These are phyloP conservation scores for Colaptes auratus DNA, from an alignment of 2,113 vertebrate species.

Conservation along the genomic window DNA sequence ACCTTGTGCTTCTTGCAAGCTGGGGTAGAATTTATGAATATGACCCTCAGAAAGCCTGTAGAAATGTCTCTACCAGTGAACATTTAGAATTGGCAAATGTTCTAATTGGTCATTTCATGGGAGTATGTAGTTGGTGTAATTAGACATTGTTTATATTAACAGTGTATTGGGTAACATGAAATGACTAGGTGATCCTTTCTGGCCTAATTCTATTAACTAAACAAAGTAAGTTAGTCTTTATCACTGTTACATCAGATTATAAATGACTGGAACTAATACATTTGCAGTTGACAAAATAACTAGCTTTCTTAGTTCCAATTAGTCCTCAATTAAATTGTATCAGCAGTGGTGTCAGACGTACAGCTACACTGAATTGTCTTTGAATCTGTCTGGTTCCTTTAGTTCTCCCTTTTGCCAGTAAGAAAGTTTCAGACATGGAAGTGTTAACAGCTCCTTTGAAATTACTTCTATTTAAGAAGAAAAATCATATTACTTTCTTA, in stretches of 20 bases:
- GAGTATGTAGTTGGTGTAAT: constrained; percentile 43
- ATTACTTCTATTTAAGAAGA: constrained; percentile 72
- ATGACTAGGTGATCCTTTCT: constrained; percentile 61
- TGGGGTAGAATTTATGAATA: constrained; percentile 6
- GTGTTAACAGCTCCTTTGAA: constrained; percentile 70
- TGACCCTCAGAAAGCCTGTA: neutral
- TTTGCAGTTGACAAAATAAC: constrained; percentile 55
- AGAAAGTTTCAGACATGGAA: constrained; percentile 60
- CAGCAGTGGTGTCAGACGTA: constrained; percentile 38
- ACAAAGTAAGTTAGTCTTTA: constrained; percentile 60
- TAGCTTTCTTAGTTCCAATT: constrained; percentile 62
- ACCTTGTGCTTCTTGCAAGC: neutral
- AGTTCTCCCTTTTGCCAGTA: constrained; percentile 6
- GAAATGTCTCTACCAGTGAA: constrained; percentile 2
- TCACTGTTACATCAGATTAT: constrained; percentile 51
- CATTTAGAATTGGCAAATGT: constrained; percentile 56
- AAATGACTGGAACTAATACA: constrained; percentile 69
- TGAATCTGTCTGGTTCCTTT: constrained; percentile 32
- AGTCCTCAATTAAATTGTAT: constrained; percentile 60
- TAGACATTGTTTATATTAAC: constrained; percentile 63
- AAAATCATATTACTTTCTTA: constrained; percentile 75
- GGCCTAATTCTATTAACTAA: constrained; percentile 60
- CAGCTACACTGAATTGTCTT: constrained; percentile 35
- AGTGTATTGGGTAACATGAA: constrained; percentile 42
- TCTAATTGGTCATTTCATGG: constrained; percentile 59